phyloP scores from a whole-genome alignment of 2,888 invertebrate species.

The Capitulum mitella region DNA sequence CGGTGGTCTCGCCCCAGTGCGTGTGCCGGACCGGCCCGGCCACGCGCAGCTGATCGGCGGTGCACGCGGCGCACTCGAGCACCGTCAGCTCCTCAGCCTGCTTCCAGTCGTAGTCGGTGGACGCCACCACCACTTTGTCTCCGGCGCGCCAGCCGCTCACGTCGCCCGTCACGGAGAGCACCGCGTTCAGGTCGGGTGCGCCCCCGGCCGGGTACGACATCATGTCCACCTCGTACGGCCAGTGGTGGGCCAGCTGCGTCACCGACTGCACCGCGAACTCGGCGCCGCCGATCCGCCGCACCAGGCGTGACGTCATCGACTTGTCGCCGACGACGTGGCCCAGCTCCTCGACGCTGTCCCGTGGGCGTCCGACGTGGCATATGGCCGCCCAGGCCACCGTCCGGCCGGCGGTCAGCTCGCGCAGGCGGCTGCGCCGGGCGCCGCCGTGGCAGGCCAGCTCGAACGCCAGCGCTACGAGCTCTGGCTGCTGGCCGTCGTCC shows the following conservation, averaged over 20 bases:
- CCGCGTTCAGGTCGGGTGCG: not conserved
- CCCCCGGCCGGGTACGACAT: not conserved
- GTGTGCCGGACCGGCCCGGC: not conserved
- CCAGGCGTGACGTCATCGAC: not conserved
- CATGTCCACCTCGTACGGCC: too few species aligned
- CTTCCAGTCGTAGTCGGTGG: not conserved
- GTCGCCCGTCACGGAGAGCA: not conserved
- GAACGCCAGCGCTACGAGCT: not conserved
- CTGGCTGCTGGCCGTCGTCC: not conserved
- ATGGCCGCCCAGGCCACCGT: not conserved
- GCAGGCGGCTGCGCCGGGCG: not conserved
- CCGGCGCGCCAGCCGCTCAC: not conserved
- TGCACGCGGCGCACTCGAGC: not conserved
- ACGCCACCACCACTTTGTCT: not conserved
- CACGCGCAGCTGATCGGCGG: not conserved
- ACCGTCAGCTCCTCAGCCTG: not conserved
- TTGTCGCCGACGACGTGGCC: not conserved
- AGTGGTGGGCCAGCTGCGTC: too few species aligned
- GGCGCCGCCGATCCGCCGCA: not conserved
- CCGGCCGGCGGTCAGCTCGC: not conserved
- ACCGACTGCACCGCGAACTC: not conserved
- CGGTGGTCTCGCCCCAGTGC: conserved; percentile 1
- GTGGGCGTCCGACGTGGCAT: not conserved
- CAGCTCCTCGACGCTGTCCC: not conserved
- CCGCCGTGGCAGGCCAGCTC: not conserved